Base-by-base conservation (phyloP, 2,888 invertebrate species). In the Stegophylla sp. region DNA sequence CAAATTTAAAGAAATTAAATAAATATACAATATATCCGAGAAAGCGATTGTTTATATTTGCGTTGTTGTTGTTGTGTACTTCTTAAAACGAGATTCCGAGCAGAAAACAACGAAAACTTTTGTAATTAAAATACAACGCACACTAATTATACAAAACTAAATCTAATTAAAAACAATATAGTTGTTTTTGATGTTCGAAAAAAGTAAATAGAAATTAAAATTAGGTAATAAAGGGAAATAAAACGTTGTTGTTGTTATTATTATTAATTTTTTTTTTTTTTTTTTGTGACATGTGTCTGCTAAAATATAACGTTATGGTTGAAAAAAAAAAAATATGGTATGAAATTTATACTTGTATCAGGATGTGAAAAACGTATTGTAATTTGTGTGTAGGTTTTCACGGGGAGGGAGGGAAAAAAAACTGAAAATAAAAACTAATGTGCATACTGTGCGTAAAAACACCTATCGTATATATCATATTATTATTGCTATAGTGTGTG, bases 351-450 rank as follows among this genome's bases (percentile, higher is more conserved):
- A 41, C 23, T 56, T 23, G 69, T 51, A 71, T 45, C 67, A 26
- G 67, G 45, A 20, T 51, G 20, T 51, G 51, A 71, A 71, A 71
- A 71, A 71, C 69, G 51, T 53, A 71, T 71, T 51, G 51, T 71
- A 71, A 71, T 71, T 71, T 71, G 28, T 71, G 28, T 53, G 15
- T 71, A 34, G 13, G 28, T 34, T 26, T 45, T 71, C 34, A 51
- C n/a, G 53, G 4, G 17, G 17, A 10, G 43, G 10, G 43, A 10
- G 43, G 34, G 51, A 15, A 48, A 15, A 45, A 51, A 69, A 69
- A 53, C 3, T 7, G 34, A 34, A 34, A 5, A 34, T 34, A 34
- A 5, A 34, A 34, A 34, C 34, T 5, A 5, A 34, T 7, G 34
- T 5, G 34, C 34, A 7, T 34, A 7, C 7, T 34, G 7, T 34